phyloP scores from a whole-genome alignment of 1,140 invertebrate species.

The Epicauta chinensis region DNA sequence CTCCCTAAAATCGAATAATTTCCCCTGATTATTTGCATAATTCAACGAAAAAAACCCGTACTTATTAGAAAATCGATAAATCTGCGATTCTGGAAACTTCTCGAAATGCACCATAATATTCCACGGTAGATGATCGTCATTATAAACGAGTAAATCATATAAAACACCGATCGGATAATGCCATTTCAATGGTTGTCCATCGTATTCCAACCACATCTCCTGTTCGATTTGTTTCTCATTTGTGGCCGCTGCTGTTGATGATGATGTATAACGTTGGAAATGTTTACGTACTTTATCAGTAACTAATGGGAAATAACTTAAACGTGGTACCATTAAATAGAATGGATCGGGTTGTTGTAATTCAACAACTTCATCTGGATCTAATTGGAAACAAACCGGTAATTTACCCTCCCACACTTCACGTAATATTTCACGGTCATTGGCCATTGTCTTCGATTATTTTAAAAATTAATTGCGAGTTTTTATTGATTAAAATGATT shows the following conservation, averaged over 20 bases:
- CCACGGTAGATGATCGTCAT: constrained; percentile 81
- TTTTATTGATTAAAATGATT: background rate
- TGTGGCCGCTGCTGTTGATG: constrained; percentile 51
- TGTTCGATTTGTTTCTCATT: constrained; percentile 63
- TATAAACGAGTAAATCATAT: constrained; percentile 71
- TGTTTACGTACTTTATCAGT: constrained; percentile 87
- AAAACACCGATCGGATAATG: constrained; percentile 95
- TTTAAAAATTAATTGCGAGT: background rate
- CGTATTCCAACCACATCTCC: constrained; percentile 95
- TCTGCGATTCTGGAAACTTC: constrained; percentile 75
- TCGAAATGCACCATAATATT: constrained; percentile 92
- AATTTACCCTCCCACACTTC: constrained; percentile 95
- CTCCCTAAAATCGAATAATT: constrained; percentile 63
- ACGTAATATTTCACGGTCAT: constrained; percentile 85
- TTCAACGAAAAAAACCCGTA: constrained; percentile 43
- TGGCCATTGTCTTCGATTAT: constrained; percentile 59
- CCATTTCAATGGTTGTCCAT: constrained; percentile 89
- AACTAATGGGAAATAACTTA: constrained; percentile 93
- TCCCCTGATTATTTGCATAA: no score
- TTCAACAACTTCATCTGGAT: constrained; percentile 81
- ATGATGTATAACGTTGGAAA: constrained; percentile 61
- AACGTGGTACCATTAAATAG: constrained; percentile 90
- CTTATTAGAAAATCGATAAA: constrained; percentile 74
- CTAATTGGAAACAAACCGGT: constrained; percentile 83
- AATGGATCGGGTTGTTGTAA: constrained; percentile 84